Percentiles rank a stretch among this genome's conserved stretches.
These are phyloP conservation scores for Dicyrtoma fusca DNA, from an alignment of 2,888 invertebrate species.

Conservation along the genomic window DNA sequence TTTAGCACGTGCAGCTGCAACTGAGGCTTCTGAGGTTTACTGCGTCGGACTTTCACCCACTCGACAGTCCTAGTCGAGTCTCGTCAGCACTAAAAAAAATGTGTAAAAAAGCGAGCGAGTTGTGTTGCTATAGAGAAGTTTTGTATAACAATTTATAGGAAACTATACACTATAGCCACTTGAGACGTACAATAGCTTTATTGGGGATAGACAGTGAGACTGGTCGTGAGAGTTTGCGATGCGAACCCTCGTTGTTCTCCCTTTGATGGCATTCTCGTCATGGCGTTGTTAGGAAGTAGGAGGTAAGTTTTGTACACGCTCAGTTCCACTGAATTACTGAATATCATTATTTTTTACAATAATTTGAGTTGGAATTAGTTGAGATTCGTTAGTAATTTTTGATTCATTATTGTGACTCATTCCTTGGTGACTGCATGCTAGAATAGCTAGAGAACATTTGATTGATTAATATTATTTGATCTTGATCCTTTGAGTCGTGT, in stretches of 20 bases:
- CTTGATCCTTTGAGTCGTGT: not conserved
- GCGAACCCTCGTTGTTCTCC: not conserved
- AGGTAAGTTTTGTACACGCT: constrained; percentile 30
- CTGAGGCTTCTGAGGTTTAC: not conserved
- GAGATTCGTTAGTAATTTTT: too few species aligned
- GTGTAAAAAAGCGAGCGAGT: not conserved
- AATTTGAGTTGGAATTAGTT: not conserved
- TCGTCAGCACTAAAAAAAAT: not conserved
- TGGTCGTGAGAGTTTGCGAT: too few species aligned
- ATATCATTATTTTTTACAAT: constrained; percentile 16
- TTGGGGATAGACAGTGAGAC: too few species aligned
- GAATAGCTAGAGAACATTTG: not conserved
- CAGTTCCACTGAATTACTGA: too few species aligned
- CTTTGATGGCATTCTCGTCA: constrained; percentile 20
- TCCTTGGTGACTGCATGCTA: not conserved
- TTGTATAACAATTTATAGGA: too few species aligned
- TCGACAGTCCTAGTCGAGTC: not conserved
- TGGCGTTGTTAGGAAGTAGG: constrained; percentile 38
- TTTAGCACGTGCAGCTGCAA: too few species aligned
- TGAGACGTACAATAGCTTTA: too few species aligned
- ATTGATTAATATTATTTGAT: too few species aligned
- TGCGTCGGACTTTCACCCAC: not conserved
- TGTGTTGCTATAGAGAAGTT: too few species aligned
- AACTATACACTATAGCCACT: too few species aligned
- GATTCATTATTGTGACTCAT: not conserved